Evolutionary conservation across 2,797 vertebrate species (phyloP), one percentile per base, ranked within the genome.

Genomic region (Sciurus vulgaris): DNA sequence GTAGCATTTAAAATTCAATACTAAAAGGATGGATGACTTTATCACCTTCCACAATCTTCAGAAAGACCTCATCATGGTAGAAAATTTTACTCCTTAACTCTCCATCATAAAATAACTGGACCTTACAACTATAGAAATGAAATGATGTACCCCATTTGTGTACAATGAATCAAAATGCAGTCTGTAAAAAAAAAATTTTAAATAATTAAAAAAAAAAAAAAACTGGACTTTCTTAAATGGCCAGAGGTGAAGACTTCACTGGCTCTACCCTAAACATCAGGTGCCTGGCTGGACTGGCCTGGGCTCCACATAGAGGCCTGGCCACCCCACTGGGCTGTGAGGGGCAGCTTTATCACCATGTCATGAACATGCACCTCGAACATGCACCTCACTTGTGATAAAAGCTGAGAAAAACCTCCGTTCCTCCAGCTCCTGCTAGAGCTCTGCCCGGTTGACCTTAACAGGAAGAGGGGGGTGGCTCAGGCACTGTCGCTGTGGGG

Each of bases 241-340:
- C 28, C 72, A 26, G 3, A 51, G 14, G 11, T 0, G 14, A 49
- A 38, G 38, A 20, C 20, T 54, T 9, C 35, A 67, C 44, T 65
- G 89, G 44, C 35, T 5, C 1, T 33, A 18, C 59, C 59, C 83
- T 11, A 26, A 11, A 15, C 0, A 0, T 26, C 1, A 5, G 26
- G 14, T 1, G 30, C 8, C 0, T 9, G 2, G 9, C 15, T 28
- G 17, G 11, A 47, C 22, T 6, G 2, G n/a, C 30, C 44, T 0
- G 54, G 76, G n/a, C 15, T 15, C 69, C 33, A 24, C 61, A 35
- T 73, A 0, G 3, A 30, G 74, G 28, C 30, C 22, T 28, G 14
- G 63, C 22, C 41, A 4, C 51, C 79, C 59, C 1, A 0, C n/a
- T 1, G 5, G 47, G 11, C 65, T 14, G 18, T 15, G 47, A 5